These are phyloP conservation scores for Aplochiton taeniatus DNA, from an alignment of 2,797 vertebrate species.

Conservation along the genomic window DNA sequence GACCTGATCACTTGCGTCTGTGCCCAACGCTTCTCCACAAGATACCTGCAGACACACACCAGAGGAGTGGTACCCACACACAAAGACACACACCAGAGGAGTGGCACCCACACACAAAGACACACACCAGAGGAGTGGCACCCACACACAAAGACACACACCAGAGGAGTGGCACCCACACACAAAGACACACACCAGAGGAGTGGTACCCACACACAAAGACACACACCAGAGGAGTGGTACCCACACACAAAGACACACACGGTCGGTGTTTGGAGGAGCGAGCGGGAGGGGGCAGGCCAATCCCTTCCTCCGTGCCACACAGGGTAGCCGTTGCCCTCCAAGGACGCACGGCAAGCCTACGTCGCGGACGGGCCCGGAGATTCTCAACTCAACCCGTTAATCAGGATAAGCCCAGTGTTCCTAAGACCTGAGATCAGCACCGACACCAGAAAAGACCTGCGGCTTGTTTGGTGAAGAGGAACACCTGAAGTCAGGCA, in stretches of 20 bases:
- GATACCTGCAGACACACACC: too few relatives aligned
- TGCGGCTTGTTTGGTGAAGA: constrained; percentile 24
- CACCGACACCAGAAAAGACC: constrained; percentile 16
- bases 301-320: constrained; percentile 9
- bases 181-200: too few relatives aligned
- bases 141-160: too few relatives aligned
- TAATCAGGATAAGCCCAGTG: constrained; percentile 46
- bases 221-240: too few relatives aligned
- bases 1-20: too few relatives aligned
- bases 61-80: neutral
- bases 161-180: neutral
- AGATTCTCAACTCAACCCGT: constrained; percentile 43
- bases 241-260: too few relatives aligned
- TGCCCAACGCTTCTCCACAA: neutral
- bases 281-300: constrained; percentile 19
- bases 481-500: too few relatives aligned
- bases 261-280: constrained; percentile 24
- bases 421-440: constrained; percentile 34
- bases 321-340: constrained; percentile 55
- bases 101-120: too few relatives aligned
- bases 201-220: too few relatives aligned
- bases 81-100: too few relatives aligned
- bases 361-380: constrained; percentile 24
- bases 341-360: neutral
- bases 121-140: too few relatives aligned